Evolutionary conservation across 2,888 invertebrate species (phyloP).

Genomic region (Diadegma fenestrale): DNA sequence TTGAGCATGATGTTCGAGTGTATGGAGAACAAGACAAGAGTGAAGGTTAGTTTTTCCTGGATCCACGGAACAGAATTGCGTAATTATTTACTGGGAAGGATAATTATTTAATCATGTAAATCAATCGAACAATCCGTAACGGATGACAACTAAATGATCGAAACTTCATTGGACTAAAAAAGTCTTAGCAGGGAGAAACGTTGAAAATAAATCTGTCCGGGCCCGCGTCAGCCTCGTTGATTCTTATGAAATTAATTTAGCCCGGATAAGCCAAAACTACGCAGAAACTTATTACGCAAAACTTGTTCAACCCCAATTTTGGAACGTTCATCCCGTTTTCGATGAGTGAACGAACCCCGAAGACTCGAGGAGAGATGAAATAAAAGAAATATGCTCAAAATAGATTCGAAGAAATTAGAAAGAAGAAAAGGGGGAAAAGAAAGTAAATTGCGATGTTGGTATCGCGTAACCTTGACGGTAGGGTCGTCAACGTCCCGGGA

Average conservation of each 20-base stretch:
- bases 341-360: background rate
- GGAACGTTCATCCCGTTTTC: background rate
- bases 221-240: background rate
- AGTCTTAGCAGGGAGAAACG: background rate
- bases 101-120: background rate
- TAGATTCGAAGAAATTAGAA: constrained; percentile 15
- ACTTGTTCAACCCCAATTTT: background rate
- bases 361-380: background rate
- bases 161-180: background rate
- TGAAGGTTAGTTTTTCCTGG: constrained; percentile 87
- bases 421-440: constrained; percentile 12
- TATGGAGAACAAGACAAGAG: constrained; percentile 87
- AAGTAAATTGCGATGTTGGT: constrained; percentile 34
- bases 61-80: background rate
- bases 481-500: constrained; percentile 42
- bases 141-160: too few species aligned
- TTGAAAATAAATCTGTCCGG: background rate
- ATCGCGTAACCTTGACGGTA: constrained; percentile 43
- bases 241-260: background rate
- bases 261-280: background rate
- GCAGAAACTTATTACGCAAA: background rate
- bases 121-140: background rate
- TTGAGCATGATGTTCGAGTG: constrained; percentile 88
- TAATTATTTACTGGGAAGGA: background rate
- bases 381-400: constrained; percentile 4